Evolutionary conservation across 2,888 invertebrate genomes (phyloP).

Genomic region (Rhimphoctona megacephalus): DNA sequence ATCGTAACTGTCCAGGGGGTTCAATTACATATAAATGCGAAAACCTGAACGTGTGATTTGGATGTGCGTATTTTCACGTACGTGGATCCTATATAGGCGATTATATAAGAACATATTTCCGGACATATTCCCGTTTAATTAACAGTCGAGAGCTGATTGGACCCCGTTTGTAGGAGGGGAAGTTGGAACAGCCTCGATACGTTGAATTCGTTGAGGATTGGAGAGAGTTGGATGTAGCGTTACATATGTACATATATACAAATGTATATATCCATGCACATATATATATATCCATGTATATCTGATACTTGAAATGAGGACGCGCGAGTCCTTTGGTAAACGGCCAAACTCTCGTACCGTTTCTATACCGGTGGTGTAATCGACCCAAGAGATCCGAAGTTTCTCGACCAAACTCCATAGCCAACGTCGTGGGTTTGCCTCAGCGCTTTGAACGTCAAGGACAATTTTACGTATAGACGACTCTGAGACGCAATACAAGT

Average conservation of each 20-base stretch:
- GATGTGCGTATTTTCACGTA: neutral
- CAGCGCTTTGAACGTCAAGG: conserved; percentile 67
- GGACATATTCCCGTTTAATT: conserved; percentile 70
- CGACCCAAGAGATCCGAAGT: conserved; percentile 70
- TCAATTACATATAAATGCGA: neutral
- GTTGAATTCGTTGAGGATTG: conserved; percentile 49
- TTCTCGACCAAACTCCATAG: conserved; percentile 63
- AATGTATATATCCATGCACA: conserved; percentile 21
- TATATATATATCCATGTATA: conserved; percentile 1
- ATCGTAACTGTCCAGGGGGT: neutral
- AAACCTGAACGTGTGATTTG: neutral
- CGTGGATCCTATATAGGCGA: neutral
- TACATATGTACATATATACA: conserved; percentile 25
- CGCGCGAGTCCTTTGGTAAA: conserved; percentile 67
- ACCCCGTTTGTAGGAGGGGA: conserved; percentile 56
- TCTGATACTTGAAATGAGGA: conserved; percentile 37
- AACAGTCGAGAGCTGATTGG: conserved; percentile 72
- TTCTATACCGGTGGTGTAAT: conserved; percentile 46
- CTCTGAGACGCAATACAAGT: conserved; percentile 44
- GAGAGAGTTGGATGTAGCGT: conserved; percentile 34
- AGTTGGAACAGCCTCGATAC: conserved; percentile 64
- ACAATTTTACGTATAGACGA: conserved; percentile 73
- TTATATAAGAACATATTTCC: conserved; percentile 56
- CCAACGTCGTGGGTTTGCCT: conserved; percentile 55
- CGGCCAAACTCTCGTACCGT: conserved; percentile 66